Base-by-base conservation (phyloP, 1,140 invertebrate species). In the Apis laboriosa region DNA sequence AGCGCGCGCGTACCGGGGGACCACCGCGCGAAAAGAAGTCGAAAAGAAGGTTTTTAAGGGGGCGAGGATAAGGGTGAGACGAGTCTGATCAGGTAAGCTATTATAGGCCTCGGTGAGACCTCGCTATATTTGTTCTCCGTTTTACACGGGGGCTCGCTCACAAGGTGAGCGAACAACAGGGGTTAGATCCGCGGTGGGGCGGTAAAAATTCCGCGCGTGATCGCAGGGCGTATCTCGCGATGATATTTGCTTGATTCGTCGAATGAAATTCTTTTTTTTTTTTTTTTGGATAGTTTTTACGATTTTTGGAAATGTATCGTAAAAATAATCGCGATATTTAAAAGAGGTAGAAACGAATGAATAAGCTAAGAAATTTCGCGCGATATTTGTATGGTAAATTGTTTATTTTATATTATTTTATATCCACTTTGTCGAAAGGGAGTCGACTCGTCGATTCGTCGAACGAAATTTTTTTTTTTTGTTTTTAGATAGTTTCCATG, bases 11-110 rank as follows among this genome's bases (percentile, higher is more conserved):
- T 88, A 80, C 87, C 80, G 80, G 88, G 63, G 77, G 77, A 73
- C 86, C 77, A 60, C 77, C 67, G 86, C 73, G 63, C 77, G 51
- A 85, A 88, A 88, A 86, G 80, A 88, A 64, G 79, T 76, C 66
- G 61, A 76, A 79, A 34, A 34, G 34, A 4, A 34, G 74, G 80
- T 77, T 80, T 63, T 49, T 13, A 51, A 49, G 43, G 24, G 63
- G 28, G 77, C 0, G 28, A 28, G 63, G 70, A 58, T 17, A 53
- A 64, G 84, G 77, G 88, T 84, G 81, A 86, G 87, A 78, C 87
- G 79, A 79, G 88, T 58, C 80, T 83, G 87, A 88, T 88, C 88
- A 84, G 87, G 84, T 88, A 89, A 89, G 84, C 84, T 88, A 86
- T 82, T 83, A 88, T 86, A 24, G 24, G 24, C 87, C 77, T 78